Conservation (phyloP, 2,113 vertebrate genomes). For the Psephotus haematonotus region DNA sequence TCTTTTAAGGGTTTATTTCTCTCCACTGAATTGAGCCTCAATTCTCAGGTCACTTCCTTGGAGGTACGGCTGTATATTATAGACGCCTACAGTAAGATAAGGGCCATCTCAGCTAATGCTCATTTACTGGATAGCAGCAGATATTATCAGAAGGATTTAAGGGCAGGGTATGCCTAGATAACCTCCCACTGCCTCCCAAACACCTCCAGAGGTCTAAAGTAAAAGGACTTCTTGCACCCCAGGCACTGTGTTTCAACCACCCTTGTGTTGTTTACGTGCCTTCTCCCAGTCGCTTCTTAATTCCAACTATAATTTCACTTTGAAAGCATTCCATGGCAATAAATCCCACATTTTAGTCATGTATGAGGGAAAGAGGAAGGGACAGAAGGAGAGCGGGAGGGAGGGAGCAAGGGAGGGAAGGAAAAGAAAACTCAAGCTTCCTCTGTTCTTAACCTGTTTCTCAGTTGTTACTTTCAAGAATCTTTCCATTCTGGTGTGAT, state of each 20-base stretch:
- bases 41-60: background rate
- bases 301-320: background rate
- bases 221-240: background rate
- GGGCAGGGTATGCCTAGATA: background rate
- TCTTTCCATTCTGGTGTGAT: background rate
- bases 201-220: background rate
- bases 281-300: background rate
- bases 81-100: background rate
- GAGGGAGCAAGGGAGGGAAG: background rate
- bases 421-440: background rate
- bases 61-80: background rate
- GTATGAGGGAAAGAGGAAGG: background rate
- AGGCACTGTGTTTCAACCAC: background rate
- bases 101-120: background rate
- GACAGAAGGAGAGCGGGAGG: background rate
- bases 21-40: background rate
- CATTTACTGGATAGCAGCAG: background rate
- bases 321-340: background rate
- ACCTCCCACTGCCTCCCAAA: background rate
- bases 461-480: background rate
- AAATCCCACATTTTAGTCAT: background rate
- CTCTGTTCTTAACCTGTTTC: background rate
- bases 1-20: background rate
- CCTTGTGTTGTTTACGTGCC: background rate
- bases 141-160: background rate